A percentile compares a stretch with the other conserved stretches of the same genome.
Conservation (phyloP, 2,113 vertebrate genomes). For the Candoia aspera region DNA sequence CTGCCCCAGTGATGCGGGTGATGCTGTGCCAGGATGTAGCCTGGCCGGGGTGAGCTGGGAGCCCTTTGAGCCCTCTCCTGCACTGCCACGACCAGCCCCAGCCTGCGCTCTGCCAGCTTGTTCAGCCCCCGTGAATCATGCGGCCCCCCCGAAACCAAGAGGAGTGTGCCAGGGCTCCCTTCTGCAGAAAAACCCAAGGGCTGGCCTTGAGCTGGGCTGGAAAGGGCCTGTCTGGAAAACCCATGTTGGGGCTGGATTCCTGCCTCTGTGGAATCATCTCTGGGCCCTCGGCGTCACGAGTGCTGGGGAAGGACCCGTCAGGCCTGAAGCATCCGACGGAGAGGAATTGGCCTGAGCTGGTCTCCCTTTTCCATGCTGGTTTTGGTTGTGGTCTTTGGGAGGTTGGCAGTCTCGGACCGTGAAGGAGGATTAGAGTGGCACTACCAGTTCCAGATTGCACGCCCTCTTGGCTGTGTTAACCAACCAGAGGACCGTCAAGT, state of each 20-base stretch:
- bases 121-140: neutral
- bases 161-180: neutral
- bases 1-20: neutral
- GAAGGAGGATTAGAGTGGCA: too few species aligned
- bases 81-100: too few species aligned
- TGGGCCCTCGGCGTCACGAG: too few species aligned
- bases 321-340: neutral
- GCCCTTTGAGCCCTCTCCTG: neutral
- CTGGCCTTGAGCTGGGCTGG: neutral
- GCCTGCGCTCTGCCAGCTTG: neutral
- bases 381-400: too few species aligned
- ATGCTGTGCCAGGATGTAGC: neutral
- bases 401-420: too few species aligned
- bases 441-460: too few species aligned
- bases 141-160: neutral
- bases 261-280: neutral
- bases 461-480: too few species aligned
- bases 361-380: too few species aligned
- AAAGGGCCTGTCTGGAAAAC: neutral
- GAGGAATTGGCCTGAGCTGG: too few species aligned
- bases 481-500: too few species aligned
- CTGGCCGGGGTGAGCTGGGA: neutral
- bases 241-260: neutral
- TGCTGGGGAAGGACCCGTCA: neutral
- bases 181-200: neutral